Evolutionary conservation across 2,797 vertebrate genomes (phyloP).

Genomic region (Trachurus trachurus): DNA sequence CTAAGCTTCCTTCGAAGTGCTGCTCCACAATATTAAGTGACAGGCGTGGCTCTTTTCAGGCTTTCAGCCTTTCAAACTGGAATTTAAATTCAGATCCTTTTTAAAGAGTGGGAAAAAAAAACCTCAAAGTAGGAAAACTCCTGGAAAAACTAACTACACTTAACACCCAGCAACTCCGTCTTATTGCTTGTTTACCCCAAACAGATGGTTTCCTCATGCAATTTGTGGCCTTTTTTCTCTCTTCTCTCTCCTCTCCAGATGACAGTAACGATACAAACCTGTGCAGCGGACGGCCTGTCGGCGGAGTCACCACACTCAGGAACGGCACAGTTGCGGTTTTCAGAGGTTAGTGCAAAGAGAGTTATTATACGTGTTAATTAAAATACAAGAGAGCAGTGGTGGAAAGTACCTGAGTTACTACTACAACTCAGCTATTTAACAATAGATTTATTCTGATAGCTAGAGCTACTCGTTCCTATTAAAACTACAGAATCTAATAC

Average conservation of each 20-base stretch:
- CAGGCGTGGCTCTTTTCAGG: slow-evolving; percentile 30
- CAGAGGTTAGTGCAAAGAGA: slow-evolving; percentile 87
- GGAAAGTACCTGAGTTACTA: not conserved
- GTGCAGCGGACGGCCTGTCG: slow-evolving; percentile 90
- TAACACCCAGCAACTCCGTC: not conserved
- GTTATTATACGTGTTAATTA: not conserved
- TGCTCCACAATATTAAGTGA: slow-evolving; percentile 22
- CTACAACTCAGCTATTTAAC: too few species aligned
- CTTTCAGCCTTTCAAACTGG: slow-evolving; percentile 18
- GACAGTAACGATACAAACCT: slow-evolving; percentile 89
- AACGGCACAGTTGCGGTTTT: slow-evolving; percentile 95
- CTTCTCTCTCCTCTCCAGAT: slow-evolving; percentile 61
- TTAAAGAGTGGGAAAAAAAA: slow-evolving; percentile 1
- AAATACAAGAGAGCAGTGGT: not conserved
- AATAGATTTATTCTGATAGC: too few species aligned
- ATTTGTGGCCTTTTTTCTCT: slow-evolving; percentile 2
- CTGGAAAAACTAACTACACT: not conserved
- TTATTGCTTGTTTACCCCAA: not conserved
- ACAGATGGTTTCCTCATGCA: too few species aligned
- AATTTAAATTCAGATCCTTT: slow-evolving; percentile 18
- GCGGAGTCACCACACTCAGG: slow-evolving; percentile 89
- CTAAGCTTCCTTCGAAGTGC: slow-evolving; percentile 9
- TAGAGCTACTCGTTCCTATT: not conserved
- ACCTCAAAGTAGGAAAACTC: not conserved
- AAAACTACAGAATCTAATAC: too few species aligned